Conservation (phyloP, 2,888 invertebrate species). For the Meganola albula region DNA sequence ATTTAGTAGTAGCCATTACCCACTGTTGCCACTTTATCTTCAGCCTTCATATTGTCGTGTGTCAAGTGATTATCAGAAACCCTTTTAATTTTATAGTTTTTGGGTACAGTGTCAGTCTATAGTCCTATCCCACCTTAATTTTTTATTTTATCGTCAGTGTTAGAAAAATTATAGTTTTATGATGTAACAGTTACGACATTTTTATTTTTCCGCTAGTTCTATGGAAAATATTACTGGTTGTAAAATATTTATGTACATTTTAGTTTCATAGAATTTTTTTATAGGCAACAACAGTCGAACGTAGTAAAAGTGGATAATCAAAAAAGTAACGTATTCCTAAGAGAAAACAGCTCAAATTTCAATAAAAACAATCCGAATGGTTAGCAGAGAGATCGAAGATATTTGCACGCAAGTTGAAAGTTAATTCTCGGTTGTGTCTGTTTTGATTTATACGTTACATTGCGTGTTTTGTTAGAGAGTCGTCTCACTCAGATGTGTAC, state of each 20-base stretch:
- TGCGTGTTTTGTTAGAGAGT: constrained; percentile 19
- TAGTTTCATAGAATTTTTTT: constrained; percentile 18
- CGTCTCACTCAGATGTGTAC: constrained; percentile 12
- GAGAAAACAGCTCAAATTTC: constrained; percentile 24
- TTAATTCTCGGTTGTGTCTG: constrained; percentile 20
- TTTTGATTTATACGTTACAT: constrained; percentile 17
- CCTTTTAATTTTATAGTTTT: no score
- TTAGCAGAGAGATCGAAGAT: constrained; percentile 41
- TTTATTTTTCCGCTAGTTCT: constrained; percentile 19
- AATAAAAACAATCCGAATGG: constrained; percentile 19
- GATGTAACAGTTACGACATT: background rate
- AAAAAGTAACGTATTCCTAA: constrained; percentile 19
- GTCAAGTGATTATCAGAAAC: no score
- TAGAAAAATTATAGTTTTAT: no score
- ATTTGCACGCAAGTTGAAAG: constrained; percentile 47
- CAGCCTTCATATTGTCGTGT: no score
- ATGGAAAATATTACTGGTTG: constrained; percentile 19
- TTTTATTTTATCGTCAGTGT: no score
- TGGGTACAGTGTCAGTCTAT: no score
- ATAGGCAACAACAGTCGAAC: constrained; percentile 20
- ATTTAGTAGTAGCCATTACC: no score
- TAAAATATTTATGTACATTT: constrained; percentile 24
- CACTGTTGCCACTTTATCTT: no score
- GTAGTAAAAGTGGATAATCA: constrained; percentile 12
- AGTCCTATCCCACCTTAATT: no score